These are phyloP conservation scores for Drosophila formosana DNA, from an alignment of 2,888 invertebrate species.

Conservation along the genomic window DNA sequence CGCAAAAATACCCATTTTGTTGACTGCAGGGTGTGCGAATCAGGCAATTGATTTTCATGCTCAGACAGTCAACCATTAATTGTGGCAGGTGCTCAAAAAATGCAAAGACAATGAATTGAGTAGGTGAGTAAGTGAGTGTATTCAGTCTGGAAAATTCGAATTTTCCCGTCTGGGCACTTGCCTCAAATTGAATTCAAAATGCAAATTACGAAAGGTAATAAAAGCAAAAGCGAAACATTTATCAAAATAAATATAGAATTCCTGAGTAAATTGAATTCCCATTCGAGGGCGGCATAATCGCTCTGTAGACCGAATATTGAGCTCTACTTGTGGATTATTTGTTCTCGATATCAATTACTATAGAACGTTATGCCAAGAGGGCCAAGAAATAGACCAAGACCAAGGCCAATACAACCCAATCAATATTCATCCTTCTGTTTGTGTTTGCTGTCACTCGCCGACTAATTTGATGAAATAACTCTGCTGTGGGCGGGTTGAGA, in stretches of 20 bases:
- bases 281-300: not conserved
- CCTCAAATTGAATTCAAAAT: constrained; percentile 17
- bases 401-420: constrained; percentile 24
- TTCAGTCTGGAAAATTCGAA: constrained; percentile 21
- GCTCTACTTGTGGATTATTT: not conserved
- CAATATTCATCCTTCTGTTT: constrained; percentile 48
- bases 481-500: constrained; percentile 30
- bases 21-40: not conserved
- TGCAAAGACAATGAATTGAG: not conserved
- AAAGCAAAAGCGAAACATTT: constrained; percentile 14
- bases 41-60: not conserved
- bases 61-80: constrained; percentile 21
- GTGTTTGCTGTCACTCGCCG: constrained; percentile 43
- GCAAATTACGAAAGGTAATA: constrained; percentile 28
- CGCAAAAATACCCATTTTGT: not conserved
- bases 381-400: not conserved
- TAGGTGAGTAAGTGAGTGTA: constrained; percentile 5
- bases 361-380: not conserved
- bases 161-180: constrained; percentile 12
- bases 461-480: constrained; percentile 37
- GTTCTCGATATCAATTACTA: constrained; percentile 9
- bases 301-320: not conserved
- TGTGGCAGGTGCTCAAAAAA: constrained; percentile 13
- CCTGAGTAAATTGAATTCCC: constrained; percentile 8
- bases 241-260: constrained; percentile 15